Evolutionary conservation across 2,113 vertebrate genomes (phyloP).

Genomic region (Hassar affinis): DNA sequence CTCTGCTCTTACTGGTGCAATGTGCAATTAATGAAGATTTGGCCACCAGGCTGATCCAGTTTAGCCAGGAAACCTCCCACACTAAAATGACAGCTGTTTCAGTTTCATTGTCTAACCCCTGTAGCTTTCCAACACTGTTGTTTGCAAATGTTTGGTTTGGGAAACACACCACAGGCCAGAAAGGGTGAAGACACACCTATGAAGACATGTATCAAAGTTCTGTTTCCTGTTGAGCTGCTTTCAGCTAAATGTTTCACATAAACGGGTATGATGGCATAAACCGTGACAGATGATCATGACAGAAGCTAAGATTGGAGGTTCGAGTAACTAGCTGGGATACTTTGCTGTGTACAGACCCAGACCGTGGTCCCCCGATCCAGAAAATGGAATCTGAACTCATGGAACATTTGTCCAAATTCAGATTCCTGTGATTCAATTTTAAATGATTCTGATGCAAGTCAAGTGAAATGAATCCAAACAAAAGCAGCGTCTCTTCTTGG

Average conservation of each 20-base stretch:
- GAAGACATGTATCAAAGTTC: no score
- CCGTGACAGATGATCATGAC: background rate
- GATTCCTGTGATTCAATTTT: background rate
- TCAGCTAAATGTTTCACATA: background rate
- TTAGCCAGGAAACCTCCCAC: no score
- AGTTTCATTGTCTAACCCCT: no score
- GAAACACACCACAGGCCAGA: no score
- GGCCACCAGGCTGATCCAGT: no score
- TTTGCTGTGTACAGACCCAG: background rate
- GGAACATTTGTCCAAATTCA: background rate
- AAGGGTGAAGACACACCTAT: no score
- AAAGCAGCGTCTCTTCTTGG: background rate
- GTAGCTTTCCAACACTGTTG: no score
- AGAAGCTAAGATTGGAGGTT: background rate
- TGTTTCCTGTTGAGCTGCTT: background rate
- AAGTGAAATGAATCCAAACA: background rate
- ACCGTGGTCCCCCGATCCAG: background rate
- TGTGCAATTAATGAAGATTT: no score
- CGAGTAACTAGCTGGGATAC: background rate
- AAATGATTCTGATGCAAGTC: background rate
- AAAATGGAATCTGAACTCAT: background rate
- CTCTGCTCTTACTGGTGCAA: no score
- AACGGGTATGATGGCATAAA: background rate
- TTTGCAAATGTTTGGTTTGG: no score
- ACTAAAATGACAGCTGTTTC: no score